Percentiles rank a stretch among this genome's conserved stretches.
Conservation (phyloP, 2,797 vertebrate species). For the Sternotherus odoratus region DNA sequence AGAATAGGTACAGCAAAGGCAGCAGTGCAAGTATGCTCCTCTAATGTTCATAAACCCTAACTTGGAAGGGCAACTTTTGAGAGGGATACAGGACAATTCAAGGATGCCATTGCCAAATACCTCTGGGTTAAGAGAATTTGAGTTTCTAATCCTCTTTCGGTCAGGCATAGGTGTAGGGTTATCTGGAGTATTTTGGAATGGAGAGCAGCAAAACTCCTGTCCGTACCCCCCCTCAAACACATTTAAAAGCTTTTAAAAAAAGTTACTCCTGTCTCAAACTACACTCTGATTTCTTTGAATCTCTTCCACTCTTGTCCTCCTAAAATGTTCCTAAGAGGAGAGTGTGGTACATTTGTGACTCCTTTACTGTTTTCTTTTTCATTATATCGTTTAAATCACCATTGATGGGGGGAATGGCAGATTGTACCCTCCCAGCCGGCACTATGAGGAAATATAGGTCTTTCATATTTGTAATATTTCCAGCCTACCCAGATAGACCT, state of each 20-base stretch:
- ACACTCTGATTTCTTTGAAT: neutral
- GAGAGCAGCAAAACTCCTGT: neutral
- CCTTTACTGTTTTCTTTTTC: neutral
- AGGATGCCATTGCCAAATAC: too few species aligned
- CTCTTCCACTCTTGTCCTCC: neutral
- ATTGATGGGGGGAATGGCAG: neutral
- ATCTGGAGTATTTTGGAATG: neutral
- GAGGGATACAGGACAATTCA: neutral
- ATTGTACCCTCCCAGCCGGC: neutral
- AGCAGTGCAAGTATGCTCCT: neutral
- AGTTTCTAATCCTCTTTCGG: neutral
- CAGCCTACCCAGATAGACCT: neutral
- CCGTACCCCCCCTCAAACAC: neutral
- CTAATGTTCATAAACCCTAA: neutral
- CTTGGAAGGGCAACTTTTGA: neutral
- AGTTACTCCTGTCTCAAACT: neutral
- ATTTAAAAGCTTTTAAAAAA: neutral
- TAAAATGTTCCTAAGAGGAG: neutral
- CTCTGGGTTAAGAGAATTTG: neutral
- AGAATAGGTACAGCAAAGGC: neutral
- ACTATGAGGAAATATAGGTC: neutral
- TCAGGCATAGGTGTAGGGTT: neutral
- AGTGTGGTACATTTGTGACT: neutral
- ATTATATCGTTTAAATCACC: slow-evolving; percentile 11
- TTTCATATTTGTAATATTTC: neutral